These are phyloP conservation scores for Pachymerium ferrugineum DNA, from an alignment of 2,888 invertebrate genomes.

Conservation along the genomic window DNA sequence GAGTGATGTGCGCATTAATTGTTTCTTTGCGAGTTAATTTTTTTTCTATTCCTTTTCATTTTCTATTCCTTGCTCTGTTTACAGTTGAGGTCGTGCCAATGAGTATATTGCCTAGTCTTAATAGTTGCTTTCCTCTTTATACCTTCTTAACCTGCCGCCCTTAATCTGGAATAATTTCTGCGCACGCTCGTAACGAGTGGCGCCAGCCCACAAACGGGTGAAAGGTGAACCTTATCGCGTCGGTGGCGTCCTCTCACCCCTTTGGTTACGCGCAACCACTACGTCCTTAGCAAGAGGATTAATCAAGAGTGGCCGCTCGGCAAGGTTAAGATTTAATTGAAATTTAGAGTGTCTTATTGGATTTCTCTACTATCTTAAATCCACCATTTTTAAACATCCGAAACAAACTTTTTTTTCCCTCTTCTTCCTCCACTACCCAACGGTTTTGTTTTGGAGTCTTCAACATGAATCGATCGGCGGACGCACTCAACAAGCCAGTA, in stretches of 20 bases:
- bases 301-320: not conserved
- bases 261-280: not conserved
- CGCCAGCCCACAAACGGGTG: not conserved
- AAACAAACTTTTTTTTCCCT: no score
- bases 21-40: no score
- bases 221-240: constrained; percentile 6
- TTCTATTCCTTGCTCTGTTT: no score
- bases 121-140: not conserved
- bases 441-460: constrained; percentile 5
- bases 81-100: not conserved
- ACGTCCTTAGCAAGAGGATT: not conserved
- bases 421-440: not conserved
- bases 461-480: not conserved
- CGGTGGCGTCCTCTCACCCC: not conserved
- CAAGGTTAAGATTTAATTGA: constrained; percentile 14
- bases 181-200: constrained; percentile 7
- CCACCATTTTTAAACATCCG: no score
- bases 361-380: no score
- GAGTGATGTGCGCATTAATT: no score
- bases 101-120: not conserved
- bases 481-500: not conserved
- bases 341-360: no score
- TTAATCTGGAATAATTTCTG: constrained; percentile 15
- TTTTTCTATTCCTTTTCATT: no score
- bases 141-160: not conserved